Evolutionary conservation across 2,888 invertebrate species (phyloP).

Genomic region (Oscheius sp.): DNA sequence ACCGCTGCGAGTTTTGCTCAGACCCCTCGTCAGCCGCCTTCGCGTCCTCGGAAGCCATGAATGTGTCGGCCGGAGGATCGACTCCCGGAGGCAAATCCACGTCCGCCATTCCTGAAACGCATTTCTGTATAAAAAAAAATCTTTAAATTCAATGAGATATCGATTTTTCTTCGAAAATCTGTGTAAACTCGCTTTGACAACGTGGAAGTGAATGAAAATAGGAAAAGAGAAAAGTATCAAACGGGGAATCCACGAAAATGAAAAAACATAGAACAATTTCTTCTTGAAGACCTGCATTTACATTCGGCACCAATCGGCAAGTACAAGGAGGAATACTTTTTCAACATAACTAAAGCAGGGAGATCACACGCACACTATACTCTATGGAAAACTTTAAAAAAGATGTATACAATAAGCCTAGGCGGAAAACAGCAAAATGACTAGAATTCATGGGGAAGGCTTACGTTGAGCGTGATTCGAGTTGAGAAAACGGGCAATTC

Average conservation of each 20-base stretch:
- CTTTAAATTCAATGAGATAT: too few relatives aligned
- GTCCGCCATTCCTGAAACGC: slow-evolving; percentile 13
- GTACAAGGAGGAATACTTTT: neutral
- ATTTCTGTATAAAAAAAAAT: too few relatives aligned
- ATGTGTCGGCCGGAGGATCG: neutral
- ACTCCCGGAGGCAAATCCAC: slow-evolving; percentile 14
- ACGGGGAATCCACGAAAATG: neutral
- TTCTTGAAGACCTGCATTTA: slow-evolving; percentile 21
- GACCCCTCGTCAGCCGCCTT: slow-evolving; percentile 10
- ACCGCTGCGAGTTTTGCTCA: slow-evolving; percentile 20
- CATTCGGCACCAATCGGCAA: slow-evolving; percentile 34
- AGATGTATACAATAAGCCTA: slow-evolving; percentile 14
- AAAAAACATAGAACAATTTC: neutral
- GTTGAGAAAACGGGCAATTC: slow-evolving; percentile 3
- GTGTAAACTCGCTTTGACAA: too few relatives aligned
- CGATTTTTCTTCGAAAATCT: too few relatives aligned
- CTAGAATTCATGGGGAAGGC: slow-evolving; percentile 16
- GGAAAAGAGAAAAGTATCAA: neutral
- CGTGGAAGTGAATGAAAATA: too few relatives aligned
- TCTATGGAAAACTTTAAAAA: slow-evolving; percentile 9
- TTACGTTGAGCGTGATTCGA: slow-evolving; percentile 20
- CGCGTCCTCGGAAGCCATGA: too few relatives aligned
- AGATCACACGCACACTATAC: slow-evolving; percentile 16
- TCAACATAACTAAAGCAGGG: slow-evolving; percentile 16
- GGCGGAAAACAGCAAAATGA: slow-evolving; percentile 7